Base-by-base conservation (phyloP, 2,888 invertebrate genomes). In the Thumatha senex region DNA sequence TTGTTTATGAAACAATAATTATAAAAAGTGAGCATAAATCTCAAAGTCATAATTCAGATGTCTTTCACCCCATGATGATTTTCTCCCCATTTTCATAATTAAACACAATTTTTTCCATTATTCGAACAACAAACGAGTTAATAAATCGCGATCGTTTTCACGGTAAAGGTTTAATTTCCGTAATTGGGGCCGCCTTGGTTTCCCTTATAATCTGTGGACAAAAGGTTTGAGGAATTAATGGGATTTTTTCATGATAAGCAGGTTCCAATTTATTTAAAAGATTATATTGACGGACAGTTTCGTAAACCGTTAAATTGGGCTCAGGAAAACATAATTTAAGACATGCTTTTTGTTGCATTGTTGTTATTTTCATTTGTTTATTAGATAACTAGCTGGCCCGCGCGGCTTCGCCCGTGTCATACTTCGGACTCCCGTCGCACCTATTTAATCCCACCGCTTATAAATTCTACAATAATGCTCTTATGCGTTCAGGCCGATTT, bases 221-320 rank as follows among this genome's bases (percentile, higher is more conserved):
- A 61, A 69, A 58, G 67, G 57, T 44, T 40, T 44, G 36, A 46
- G 45, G 63, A 70, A 75, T 75, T 71, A 70, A 75, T 75, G 72
- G 68, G 63, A 62, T 62, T 74, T 67, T 68, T 68, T 57, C 44
- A 69, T 75, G 72, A 74, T 75, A 62, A 61, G 67, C 63, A 60
- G 58, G 67, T 72, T 72, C 58, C 53, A 42, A 48, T 48, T 42
- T 46, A 50, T 50, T 48, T 38, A 48, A 40, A 65, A 58, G 56
- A 56, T 58, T 3, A 58, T 47, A 36, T 52, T 54, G 42, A 54
- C 18, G 38, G 14, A 56, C 54, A 41, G 46, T 33, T 47, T 35
- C 41, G 35, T 51, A 54, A 29, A 10, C 36, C 35, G 39, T 47
- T 13, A 58, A 48, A 53, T 42, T 40, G 40, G 14, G 39, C 45